These are phyloP conservation scores for Chrysolina americana DNA, from an alignment of 2,888 invertebrate species.

Conservation along the genomic window DNA sequence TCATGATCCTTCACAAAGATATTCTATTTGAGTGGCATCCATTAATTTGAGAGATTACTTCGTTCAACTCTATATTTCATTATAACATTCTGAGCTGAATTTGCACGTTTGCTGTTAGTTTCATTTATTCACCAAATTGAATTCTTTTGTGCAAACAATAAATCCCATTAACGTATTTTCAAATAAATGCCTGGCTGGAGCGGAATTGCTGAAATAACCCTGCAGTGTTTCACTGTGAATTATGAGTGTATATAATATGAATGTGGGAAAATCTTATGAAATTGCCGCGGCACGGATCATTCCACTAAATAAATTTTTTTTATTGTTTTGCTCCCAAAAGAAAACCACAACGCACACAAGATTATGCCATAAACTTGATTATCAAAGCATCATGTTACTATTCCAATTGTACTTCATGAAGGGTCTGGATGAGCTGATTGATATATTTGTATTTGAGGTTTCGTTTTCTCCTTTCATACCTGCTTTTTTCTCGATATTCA, in stretches of 20 bases:
- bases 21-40: slow-evolving; percentile 33
- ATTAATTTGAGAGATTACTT: slow-evolving; percentile 43
- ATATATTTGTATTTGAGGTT: too few relatives aligned
- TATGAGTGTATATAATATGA: slow-evolving; percentile 46
- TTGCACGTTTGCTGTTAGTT: slow-evolving; percentile 36
- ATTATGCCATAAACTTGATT: neutral
- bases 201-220: slow-evolving; percentile 47
- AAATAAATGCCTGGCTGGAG: slow-evolving; percentile 45
- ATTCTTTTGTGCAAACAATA: slow-evolving; percentile 52
- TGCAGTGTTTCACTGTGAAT: slow-evolving; percentile 50
- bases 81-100: slow-evolving; percentile 38
- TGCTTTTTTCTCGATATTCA: too few relatives aligned
- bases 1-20: slow-evolving; percentile 35
- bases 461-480: too few relatives aligned
- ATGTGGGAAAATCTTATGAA: slow-evolving; percentile 58
- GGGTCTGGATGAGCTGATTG: too few relatives aligned
- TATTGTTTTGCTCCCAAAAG: slow-evolving; percentile 44
- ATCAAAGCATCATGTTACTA: neutral
- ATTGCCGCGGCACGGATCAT: slow-evolving; percentile 57
- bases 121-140: slow-evolving; percentile 44
- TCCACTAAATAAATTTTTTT: slow-evolving; percentile 57
- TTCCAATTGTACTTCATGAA: neutral
- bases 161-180: slow-evolving; percentile 50
- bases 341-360: slow-evolving; percentile 14
- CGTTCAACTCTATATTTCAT: slow-evolving; percentile 39